These are phyloP conservation scores for Pristionchus pacificus DNA, from an alignment of 1,140 invertebrate species.

Conservation along the genomic window DNA sequence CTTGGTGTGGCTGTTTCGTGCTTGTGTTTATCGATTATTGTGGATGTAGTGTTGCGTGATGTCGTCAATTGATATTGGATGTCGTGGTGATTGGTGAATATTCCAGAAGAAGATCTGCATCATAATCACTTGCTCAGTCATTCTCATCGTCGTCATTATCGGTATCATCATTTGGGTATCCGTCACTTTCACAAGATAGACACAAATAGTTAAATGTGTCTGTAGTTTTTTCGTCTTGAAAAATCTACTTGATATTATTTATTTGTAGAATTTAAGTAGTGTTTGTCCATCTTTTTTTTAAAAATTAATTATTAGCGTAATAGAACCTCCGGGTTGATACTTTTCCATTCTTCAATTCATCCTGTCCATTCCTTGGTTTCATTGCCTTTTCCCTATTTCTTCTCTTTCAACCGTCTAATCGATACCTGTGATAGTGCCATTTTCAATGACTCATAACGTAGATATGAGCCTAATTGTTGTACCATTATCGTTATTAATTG, in stretches of 20 bases:
- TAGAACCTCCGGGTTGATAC: neutral
- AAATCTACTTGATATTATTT: too few species aligned
- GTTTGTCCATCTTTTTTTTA: slow-evolving; percentile 10
- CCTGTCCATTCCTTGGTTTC: slow-evolving; percentile 15
- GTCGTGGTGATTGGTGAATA: slow-evolving; percentile 8
- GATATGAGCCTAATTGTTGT: too few species aligned
- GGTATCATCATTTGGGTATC: slow-evolving; percentile 52
- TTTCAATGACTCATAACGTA: too few species aligned
- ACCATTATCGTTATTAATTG: too few species aligned
- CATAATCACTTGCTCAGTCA: slow-evolving; percentile 38
- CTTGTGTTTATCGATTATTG: too few species aligned
- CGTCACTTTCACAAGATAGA: slow-evolving; percentile 27
- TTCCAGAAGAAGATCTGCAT: slow-evolving; percentile 54
- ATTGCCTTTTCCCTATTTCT: too few species aligned
- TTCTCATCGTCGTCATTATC: slow-evolving; percentile 44
- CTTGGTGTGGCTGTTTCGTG: too few species aligned
- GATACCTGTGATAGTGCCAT: too few species aligned
- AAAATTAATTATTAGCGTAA: slow-evolving; percentile 5
- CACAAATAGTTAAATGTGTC: slow-evolving; percentile 13
- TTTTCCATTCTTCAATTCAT: neutral
- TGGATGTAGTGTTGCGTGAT: neutral
- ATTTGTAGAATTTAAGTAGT: neutral
- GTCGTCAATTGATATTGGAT: too few species aligned
- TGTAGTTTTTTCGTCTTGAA: slow-evolving; percentile 6
- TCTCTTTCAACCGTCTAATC: too few species aligned